Base-by-base conservation (phyloP, 64 coral and sea anemone genomes). In the Stichodactyla helianthus region DNA sequence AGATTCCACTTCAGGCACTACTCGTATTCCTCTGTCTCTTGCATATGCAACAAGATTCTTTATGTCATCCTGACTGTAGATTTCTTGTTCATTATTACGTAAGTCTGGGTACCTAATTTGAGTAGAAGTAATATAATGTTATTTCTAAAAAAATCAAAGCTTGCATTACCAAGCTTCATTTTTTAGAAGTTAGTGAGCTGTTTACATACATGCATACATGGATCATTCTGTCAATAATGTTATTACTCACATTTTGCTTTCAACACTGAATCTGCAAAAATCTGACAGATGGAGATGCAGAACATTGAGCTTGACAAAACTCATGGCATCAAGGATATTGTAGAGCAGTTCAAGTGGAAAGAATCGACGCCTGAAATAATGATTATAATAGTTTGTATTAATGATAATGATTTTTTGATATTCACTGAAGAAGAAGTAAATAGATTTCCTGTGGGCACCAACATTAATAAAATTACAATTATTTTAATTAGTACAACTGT, bases 251-350 rank as follows among this genome's bases (percentile, higher is more conserved):
- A 93, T 71, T 84, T 61, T 89, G 31, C 88, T 94, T 51, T 94
- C 79, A 17, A 94, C 88, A 63, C 92, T 94, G 79, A 94, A 94
- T 87, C 92, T 78, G 27, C 92, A 94, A 20, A 82, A 82, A 23
- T 94, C 92, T 6, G 56, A 87, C 14, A 94, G 60, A 63, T 94
- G 92, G 5, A 94, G 78, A 62, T 94, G 92, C 6, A 94, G 54
- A 1, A 94, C 92, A 60, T 94, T 94, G 65, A 94, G 51, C 79
- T 94, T 94, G 8, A 94, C 79, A 82, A 77, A 94, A 64, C 92
- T 94, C 92, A 94, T 94, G 78, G 84, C 92, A 83, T 94, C 88
- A 50, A 94, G 65, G 54, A 90, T 94, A 19, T 94, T 94, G 79
- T 90, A 84, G 14, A 94, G 59, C 12, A 94, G 85, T 44, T 94